Evolutionary conservation across 2,888 invertebrate genomes (phyloP).

Genomic region (Dorcus parallelipipedus): DNA sequence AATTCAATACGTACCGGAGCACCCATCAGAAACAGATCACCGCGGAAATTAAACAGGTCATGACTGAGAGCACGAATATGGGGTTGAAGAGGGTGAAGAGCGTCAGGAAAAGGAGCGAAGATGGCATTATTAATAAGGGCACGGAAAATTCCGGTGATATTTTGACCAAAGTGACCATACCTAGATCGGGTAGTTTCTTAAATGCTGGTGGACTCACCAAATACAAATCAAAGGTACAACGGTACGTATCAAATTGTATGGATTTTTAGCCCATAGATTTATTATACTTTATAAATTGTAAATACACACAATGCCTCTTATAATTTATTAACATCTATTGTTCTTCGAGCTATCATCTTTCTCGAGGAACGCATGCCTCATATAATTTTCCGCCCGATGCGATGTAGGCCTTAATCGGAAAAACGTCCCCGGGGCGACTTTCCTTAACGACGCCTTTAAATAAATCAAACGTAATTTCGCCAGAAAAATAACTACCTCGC

Average conservation of each 20-base stretch:
- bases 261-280: neutral
- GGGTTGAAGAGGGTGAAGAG: conserved; percentile 51
- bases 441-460: too few relatives aligned
- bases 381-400: too few relatives aligned
- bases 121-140: conserved; percentile 38
- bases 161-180: conserved; percentile 81
- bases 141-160: conserved; percentile 71
- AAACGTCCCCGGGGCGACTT: too few relatives aligned
- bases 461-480: too few relatives aligned
- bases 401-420: too few relatives aligned
- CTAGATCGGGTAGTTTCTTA: conserved; percentile 80
- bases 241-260: conserved; percentile 48
- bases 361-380: too few relatives aligned
- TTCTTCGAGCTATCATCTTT: too few relatives aligned
- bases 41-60: conserved; percentile 48
- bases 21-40: conserved; percentile 52
- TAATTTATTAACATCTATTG: too few relatives aligned
- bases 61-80: conserved; percentile 42
- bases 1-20: conserved; percentile 51
- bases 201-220: conserved; percentile 75
- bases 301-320: neutral
- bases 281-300: neutral
- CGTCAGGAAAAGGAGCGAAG: conserved; percentile 39
- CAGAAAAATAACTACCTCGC: too few relatives aligned
- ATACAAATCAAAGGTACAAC: conserved; percentile 68